Base-by-base conservation (phyloP, 2,888 invertebrate genomes). In the Caenorhabditis japonica region DNA sequence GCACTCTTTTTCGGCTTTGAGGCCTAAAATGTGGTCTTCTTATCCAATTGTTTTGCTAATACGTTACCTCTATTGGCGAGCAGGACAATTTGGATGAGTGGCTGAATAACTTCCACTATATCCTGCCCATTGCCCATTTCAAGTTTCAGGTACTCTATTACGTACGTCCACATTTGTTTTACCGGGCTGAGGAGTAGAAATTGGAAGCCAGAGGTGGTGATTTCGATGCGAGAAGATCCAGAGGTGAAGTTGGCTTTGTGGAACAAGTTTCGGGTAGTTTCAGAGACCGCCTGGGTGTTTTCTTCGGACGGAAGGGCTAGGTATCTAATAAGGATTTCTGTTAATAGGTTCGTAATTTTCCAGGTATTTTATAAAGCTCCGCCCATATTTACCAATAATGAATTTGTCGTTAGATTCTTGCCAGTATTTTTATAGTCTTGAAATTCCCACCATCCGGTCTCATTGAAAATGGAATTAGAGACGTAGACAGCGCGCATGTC, bases 111-210 rank as follows among this genome's bases (percentile, higher is more conserved):
- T 34, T 75, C 73, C 8, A 71, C 69, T 27, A 83, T 61, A 39
- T 75, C 68, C n/a, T 59, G 55, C 41, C 71, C 69, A 5, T 62
- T 46, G 13, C 19, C 34, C 25, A 59, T 59, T 56, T 79, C 80
- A 41, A 82, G 44, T 27, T 76, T 76, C 49, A 82, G 52, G 41
- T 79, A 80, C 46, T 82, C 82, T 25, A 97, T 91, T 87, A 99
- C 92, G 89, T 99, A 99, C 88, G 95, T 93, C 97, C 97, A 99
- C 38, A 99, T 90, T 91, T 96, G 96, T 44, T 94, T 93, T 10
- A 94, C 92, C 0, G 95, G 94, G 88, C 95, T 95, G 71, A 97
- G 90, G 21, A 99, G 90, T 19, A 99, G 90, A 89, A 99, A 99
- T 89, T 99, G 97, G 89, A 99, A 99, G 0, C 99, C 99, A 75